Evolutionary conservation across 2,888 invertebrate species (phyloP), one percentile per base, ranked within the genome.

Genomic region (Diachrysia chrysitis): DNA sequence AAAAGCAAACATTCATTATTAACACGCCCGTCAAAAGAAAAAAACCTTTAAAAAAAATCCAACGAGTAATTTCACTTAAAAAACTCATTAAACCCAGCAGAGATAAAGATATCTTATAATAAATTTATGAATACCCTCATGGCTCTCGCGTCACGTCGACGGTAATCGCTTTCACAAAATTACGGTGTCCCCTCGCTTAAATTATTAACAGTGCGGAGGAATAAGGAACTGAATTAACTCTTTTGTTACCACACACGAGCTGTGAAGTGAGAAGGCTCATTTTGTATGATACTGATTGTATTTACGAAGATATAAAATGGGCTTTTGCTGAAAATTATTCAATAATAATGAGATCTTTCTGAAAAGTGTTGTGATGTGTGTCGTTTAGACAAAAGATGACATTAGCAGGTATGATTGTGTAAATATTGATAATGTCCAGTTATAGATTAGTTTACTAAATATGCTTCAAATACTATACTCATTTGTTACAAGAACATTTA

Each of bases 191-290:
- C 73, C 63, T 55, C 69, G 58, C 65, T 70, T 84, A 71, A 83
- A 82, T 80, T 83, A 83, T 82, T 82, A 71, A 81, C 71, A 63
- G 35, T n/a, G 58, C 58, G 57, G 67, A 74, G 75, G 75, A 84
- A 78, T 78, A 76, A 68, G 71, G 70, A 75, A 68, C 63, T 58
- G 71, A 89, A 87, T 90, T 86, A 89, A 87, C 89, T 88, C 89
- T 88, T 89, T 88, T 85, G 88, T 85, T 79, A 72, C n/a, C n/a
- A 66, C 69, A 66, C 70, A 54, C 62, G 71, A 65, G 23, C 12
- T 57, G 37, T 5, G 5, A 17, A n/a, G 19, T 10, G 1, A 75
- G 58, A 74, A 75, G 75, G 55, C 17, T 51, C 25, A 25, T 16
- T 25, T n/a, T 16, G 25, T 25, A 14, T 14, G n/a, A n/a, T 16